A percentile compares a stretch with the other conserved stretches of the same genome.
Conservation (phyloP, 2,888 invertebrate genomes). For the Synanthedon tipuliformis region DNA sequence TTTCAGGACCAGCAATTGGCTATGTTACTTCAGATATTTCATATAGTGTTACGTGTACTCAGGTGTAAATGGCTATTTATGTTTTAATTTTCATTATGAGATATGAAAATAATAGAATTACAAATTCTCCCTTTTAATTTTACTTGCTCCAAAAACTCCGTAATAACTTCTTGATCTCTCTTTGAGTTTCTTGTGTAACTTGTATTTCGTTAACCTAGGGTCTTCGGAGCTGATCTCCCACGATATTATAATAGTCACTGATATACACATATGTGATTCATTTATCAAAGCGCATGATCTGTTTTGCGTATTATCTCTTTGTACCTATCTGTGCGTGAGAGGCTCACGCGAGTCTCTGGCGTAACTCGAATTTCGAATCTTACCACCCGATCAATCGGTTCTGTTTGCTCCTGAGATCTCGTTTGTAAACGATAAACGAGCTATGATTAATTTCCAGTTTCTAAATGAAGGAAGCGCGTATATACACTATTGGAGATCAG, state of each 20-base stretch:
- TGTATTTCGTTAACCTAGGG: no score
- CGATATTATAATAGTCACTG: slow-evolving; percentile 43
- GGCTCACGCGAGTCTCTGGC: slow-evolving; percentile 32
- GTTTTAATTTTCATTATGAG: no score
- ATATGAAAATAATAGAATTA: no score
- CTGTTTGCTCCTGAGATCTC: slow-evolving; percentile 25
- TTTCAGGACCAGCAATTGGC: no score
- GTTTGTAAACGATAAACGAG: slow-evolving; percentile 32
- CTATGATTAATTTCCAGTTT: slow-evolving; percentile 36
- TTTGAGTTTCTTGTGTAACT: no score
- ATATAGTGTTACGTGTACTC: no score
- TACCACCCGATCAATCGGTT: slow-evolving; percentile 30
- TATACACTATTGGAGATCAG: slow-evolving; percentile 1
- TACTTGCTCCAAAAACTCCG: no score
- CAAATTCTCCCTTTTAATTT: no score
- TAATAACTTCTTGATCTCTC: no score
- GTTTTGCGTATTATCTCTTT: slow-evolving; percentile 49
- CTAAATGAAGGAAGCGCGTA: slow-evolving; percentile 17
- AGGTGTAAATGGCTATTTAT: no score
- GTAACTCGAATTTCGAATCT: slow-evolving; percentile 32
- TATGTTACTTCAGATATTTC: no score
- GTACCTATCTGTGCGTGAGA: slow-evolving; percentile 26
- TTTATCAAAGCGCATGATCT: slow-evolving; percentile 58
- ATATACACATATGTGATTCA: slow-evolving; percentile 48
- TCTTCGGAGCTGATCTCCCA: slow-evolving; percentile 21